phyloP scores from a whole-genome alignment of 2,888 invertebrate species.

The Ophion slaviceki region DNA sequence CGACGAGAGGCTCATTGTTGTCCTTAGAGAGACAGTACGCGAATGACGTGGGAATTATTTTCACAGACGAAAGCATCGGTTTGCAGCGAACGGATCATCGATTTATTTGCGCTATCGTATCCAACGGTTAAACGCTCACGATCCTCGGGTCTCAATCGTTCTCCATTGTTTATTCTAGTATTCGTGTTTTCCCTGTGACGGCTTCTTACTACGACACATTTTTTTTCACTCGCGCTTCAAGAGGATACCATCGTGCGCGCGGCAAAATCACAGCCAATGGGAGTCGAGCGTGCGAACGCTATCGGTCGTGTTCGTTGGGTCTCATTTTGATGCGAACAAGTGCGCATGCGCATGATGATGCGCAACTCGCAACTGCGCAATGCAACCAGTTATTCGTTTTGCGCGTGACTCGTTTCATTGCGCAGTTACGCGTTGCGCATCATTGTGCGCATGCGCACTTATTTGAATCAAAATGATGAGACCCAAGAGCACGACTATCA shows the following conservation, averaged over 20 bases:
- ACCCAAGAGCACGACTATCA: no score
- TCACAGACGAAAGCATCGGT: not conserved
- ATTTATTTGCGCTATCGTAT: not conserved
- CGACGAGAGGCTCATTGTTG: conserved; percentile 71
- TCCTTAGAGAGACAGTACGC: not conserved
- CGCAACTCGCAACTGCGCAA: no score
- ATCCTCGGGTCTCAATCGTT: no score
- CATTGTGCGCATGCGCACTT: no score
- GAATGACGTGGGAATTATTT: not conserved
- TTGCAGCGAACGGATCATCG: not conserved
- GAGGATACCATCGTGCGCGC: not conserved
- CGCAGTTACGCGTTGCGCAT: no score
- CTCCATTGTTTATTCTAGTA: not conserved
- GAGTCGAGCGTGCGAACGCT: not conserved
- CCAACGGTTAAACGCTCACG: no score
- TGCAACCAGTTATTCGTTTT: no score
- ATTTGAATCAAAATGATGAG: no score
- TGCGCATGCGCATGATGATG: no score
- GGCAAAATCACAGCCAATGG: not conserved
- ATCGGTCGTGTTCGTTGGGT: not conserved
- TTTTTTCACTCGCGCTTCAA: not conserved
- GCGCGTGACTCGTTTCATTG: no score
- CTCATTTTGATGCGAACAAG: no score
- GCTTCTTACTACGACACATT: not conserved
- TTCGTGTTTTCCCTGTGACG: not conserved